These are phyloP conservation scores for Leptothorax acervorum DNA, from an alignment of 2,888 invertebrate species.

Conservation along the genomic window DNA sequence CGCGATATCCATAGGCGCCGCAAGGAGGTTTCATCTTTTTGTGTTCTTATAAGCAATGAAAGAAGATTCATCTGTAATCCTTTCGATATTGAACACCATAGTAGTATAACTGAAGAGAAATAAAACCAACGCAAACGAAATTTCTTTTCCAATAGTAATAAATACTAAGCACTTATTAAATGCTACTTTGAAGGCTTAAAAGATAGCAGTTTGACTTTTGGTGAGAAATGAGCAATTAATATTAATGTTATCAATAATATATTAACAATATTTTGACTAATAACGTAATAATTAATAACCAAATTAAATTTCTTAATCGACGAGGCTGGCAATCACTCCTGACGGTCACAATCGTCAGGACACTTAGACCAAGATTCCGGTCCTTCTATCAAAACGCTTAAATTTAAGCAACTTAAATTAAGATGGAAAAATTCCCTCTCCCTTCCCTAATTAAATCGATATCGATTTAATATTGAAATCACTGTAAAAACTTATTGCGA, in stretches of 20 bases:
- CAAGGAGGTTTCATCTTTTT: neutral
- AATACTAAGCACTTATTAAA: neutral
- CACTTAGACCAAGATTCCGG: too few species aligned
- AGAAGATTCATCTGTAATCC: slow-evolving; percentile 1
- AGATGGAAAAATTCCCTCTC: too few species aligned
- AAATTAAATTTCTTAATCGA: too few species aligned
- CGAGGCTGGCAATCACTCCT: too few species aligned
- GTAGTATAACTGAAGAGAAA: neutral
- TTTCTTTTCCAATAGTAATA: neutral
- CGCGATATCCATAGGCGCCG: slow-evolving; percentile 34
- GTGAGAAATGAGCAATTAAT: neutral
- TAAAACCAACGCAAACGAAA: neutral
- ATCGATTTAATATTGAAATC: too few species aligned
- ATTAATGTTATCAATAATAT: neutral
- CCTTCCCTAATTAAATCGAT: too few species aligned
- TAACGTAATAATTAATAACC: neutral
- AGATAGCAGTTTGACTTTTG: neutral
- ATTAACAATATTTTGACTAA: neutral
- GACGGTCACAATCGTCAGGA: too few species aligned
- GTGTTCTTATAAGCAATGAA: neutral
- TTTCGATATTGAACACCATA: neutral
- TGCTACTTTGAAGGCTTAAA: neutral
- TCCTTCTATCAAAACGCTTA: too few species aligned
- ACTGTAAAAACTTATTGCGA: too few species aligned
- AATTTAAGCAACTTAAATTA: too few species aligned